These are phyloP conservation scores for Raja brachyura DNA, from an alignment of 2,113 vertebrate species.

Conservation along the genomic window DNA sequence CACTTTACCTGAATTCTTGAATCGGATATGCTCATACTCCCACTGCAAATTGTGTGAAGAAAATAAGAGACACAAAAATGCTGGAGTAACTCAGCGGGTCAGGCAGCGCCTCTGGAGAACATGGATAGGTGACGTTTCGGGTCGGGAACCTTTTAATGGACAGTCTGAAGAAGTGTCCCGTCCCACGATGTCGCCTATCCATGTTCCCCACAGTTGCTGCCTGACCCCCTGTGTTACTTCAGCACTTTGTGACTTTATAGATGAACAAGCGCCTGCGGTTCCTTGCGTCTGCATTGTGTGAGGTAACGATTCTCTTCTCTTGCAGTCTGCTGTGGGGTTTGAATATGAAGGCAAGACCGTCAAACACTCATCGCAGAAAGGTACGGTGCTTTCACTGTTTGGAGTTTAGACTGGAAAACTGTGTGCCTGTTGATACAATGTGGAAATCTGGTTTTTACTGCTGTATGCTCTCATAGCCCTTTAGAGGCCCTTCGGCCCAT, in stretches of 20 bases:
- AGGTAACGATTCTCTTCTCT: slow-evolving; percentile 40
- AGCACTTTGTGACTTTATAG: no score
- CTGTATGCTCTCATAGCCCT: background rate
- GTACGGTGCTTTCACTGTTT: slow-evolving; percentile 50
- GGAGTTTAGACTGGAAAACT: background rate
- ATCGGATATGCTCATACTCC: background rate
- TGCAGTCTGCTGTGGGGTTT: slow-evolving; percentile 87
- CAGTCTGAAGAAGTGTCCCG: no score
- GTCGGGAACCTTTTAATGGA: no score
- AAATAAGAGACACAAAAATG: background rate
- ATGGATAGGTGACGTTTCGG: no score
- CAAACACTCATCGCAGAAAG: slow-evolving; percentile 95
- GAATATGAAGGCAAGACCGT: slow-evolving; percentile 92
- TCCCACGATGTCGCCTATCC: no score
- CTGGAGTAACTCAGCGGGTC: no score
- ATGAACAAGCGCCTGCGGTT: no score
- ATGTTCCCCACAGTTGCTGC: no score
- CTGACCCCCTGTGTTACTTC: no score
- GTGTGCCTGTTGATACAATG: background rate
- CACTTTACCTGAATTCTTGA: background rate
- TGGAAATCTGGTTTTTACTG: background rate
- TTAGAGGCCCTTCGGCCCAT: background rate
- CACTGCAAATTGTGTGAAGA: background rate
- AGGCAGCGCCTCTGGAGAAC: no score
- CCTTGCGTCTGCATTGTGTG: no score